Conservation (phyloP, 2,113 vertebrate species). For the Tyto alba region DNA sequence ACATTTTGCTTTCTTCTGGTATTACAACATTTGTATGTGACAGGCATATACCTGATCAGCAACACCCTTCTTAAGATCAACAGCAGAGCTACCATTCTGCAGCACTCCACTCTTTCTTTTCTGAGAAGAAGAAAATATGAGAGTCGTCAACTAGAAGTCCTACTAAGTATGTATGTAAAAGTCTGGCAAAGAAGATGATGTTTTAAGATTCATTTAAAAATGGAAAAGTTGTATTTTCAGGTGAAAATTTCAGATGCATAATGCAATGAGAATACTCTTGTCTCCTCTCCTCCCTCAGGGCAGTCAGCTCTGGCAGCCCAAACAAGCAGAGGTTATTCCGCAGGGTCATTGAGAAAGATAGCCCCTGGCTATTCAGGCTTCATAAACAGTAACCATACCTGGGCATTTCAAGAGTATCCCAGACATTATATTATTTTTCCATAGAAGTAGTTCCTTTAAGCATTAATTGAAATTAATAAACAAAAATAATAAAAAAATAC, state of each 20-base stretch:
- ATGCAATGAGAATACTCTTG: rapidly evolving
- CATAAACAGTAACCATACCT: neutral
- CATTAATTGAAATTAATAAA: too few species aligned
- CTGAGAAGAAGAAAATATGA: too few species aligned
- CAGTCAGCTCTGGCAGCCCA: neutral
- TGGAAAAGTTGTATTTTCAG: neutral
- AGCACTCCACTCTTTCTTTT: rapidly evolving
- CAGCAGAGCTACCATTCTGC: neutral
- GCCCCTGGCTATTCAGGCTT: neutral
- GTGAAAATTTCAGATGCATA: neutral
- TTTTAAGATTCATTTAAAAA: neutral
- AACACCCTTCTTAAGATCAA: neutral
- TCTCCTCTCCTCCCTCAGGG: neutral
- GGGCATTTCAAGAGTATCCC: neutral
- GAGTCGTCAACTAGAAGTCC: neutral
- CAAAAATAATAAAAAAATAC: neutral
- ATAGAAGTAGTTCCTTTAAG: neutral
- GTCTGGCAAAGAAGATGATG: neutral
- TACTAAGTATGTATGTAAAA: neutral
- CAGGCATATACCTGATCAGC: neutral
- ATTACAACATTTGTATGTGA: rapidly evolving
- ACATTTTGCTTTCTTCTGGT: neutral
- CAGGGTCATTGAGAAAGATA: neutral
- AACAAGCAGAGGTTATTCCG: neutral
- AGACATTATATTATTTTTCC: neutral